phyloP scores from a whole-genome alignment of 2,113 vertebrate genomes.

The Ochotona curzoniae region DNA sequence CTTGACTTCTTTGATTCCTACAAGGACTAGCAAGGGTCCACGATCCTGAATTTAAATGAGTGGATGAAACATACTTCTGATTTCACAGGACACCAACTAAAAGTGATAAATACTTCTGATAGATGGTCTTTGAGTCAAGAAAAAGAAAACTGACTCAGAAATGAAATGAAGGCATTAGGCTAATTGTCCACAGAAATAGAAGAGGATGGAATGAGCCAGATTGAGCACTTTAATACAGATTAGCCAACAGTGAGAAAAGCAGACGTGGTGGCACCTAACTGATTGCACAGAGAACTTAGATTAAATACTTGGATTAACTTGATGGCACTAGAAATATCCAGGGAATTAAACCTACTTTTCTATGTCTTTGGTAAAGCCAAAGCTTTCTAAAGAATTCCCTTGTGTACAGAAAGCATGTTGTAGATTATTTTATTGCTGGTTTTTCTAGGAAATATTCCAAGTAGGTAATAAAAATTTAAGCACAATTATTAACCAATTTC shows the following conservation, averaged over 20 bases:
- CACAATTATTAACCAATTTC: conserved; percentile 3
- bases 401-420: neutral
- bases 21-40: neutral
- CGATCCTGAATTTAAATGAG: conserved; percentile 70
- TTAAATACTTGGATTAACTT: conserved; percentile 70
- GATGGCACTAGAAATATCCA: conserved; percentile 9
- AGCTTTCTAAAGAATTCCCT: neutral
- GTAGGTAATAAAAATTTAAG: neutral
- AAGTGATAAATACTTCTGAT: conserved; percentile 65
- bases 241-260: conserved; percentile 44
- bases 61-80: conserved; percentile 71
- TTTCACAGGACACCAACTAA: conserved; percentile 59
- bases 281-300: conserved; percentile 49
- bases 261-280: conserved; percentile 50
- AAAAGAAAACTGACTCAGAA: conserved; percentile 49
- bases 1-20: neutral
- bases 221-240: conserved; percentile 32
- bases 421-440: neutral
- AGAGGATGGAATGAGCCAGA: neutral
- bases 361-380: neutral
- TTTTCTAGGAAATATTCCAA: conserved; percentile 26
- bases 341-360: conserved; percentile 47
- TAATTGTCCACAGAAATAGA: conserved; percentile 28
- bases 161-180: neutral
- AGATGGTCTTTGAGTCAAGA: conserved; percentile 45